Percentiles rank a stretch among this genome's conserved stretches.
Conservation (phyloP, 2,888 invertebrate genomes). For the Mythimna lalbum region DNA sequence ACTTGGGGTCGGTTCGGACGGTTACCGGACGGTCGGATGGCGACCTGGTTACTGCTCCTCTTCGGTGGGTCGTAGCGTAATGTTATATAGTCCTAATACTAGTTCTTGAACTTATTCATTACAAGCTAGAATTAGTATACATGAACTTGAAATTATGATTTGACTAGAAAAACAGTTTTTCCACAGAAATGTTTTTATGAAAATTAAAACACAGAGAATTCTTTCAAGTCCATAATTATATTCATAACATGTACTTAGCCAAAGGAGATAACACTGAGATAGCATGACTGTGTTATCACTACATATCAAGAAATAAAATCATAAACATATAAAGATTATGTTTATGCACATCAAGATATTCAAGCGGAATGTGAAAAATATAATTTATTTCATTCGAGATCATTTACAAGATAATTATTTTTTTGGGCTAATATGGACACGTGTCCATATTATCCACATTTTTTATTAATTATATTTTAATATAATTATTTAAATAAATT, state of each 20-base stretch:
- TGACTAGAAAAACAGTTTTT: too few species aligned
- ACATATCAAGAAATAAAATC: conserved; percentile 38
- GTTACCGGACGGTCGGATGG: too few species aligned
- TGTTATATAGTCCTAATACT: too few species aligned
- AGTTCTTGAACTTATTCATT: too few species aligned
- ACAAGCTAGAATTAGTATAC: too few species aligned
- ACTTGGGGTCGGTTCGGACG: too few species aligned
- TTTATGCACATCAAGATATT: conserved; percentile 22
- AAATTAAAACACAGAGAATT: not conserved
- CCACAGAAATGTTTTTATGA: not conserved
- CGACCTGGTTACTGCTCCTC: too few species aligned
- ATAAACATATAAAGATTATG: conserved; percentile 47
- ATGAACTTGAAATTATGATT: too few species aligned
- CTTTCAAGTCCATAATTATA: not conserved
- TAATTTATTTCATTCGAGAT: conserved; percentile 4
- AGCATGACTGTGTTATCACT: conserved; percentile 26
- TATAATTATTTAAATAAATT: not conserved
- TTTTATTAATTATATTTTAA: too few species aligned
- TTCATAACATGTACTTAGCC: conserved; percentile 14
- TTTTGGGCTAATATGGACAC: too few species aligned
- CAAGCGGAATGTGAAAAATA: conserved; percentile 13
- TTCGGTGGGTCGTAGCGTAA: too few species aligned
- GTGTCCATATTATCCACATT: not conserved
- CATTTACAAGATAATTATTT: not conserved
- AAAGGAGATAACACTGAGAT: conserved; percentile 18